These are phyloP conservation scores for Pseudochromis fuscus DNA, from an alignment of 2,797 vertebrate genomes.

Conservation along the genomic window DNA sequence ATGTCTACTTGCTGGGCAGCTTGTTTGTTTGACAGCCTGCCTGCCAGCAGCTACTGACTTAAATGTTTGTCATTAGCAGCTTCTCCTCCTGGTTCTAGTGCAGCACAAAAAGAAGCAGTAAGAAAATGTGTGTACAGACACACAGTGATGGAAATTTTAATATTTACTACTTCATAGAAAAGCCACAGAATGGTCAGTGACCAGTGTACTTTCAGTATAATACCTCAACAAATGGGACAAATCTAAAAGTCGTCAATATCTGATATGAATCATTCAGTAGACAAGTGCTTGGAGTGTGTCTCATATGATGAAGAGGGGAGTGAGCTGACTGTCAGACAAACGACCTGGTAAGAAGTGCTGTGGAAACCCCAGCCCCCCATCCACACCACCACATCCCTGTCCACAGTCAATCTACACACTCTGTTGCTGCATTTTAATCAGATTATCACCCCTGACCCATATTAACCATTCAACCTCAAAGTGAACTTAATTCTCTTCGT, in stretches of 20 bases:
- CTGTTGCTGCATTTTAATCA: conserved; percentile 64
- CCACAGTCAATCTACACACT: conserved; percentile 38
- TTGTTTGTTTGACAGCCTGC: conserved; percentile 27
- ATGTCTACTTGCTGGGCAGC: conserved; percentile 32
- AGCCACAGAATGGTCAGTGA: background rate
- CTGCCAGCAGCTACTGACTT: background rate
- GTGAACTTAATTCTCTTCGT: conserved; percentile 56
- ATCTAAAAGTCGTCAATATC: background rate
- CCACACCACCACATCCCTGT: conserved; percentile 19
- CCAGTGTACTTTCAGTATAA: background rate
- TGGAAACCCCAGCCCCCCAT: conserved; percentile 24
- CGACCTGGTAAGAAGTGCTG: conserved; percentile 23
- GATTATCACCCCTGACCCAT: conserved; percentile 70
- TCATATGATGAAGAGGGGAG: conserved; percentile 8
- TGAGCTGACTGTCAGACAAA: conserved; percentile 19
- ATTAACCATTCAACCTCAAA: conserved; percentile 68
- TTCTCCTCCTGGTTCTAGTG: background rate
- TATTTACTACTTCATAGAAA: background rate
- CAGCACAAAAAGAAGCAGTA: background rate
- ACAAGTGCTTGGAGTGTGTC: conserved; percentile 21
- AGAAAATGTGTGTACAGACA: background rate
- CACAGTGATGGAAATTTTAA: background rate
- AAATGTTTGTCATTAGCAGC: background rate
- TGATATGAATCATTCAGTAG: conserved; percentile 11
- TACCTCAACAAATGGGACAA: background rate